phyloP scores from a whole-genome alignment of 2,888 invertebrate genomes.

The Nymphalis c-album region DNA sequence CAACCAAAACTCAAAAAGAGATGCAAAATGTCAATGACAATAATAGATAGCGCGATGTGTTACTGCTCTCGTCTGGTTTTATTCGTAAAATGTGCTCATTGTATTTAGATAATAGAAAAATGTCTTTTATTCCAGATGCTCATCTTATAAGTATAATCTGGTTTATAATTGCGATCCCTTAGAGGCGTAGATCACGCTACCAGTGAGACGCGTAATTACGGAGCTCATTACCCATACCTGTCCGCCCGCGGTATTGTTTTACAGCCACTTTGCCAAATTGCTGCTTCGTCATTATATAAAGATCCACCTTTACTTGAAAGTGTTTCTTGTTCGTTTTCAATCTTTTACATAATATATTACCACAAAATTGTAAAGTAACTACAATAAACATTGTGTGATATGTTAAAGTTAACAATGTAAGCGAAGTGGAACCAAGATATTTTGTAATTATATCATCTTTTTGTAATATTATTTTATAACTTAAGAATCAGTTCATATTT shows the following conservation, averaged over 20 bases:
- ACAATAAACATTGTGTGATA: too few relatives aligned
- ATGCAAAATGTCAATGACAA: too few relatives aligned
- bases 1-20: too few relatives aligned
- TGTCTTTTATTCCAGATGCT: neutral
- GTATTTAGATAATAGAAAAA: too few relatives aligned
- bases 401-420: too few relatives aligned
- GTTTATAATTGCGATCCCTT: neutral
- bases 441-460: too few relatives aligned
- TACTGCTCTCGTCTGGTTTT: too few relatives aligned
- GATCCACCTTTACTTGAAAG: neutral
- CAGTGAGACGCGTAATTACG: constrained; percentile 21
- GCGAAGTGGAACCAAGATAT: too few relatives aligned
- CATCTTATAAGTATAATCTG: neutral
- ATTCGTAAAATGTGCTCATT: too few relatives aligned
- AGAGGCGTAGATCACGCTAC: constrained; percentile 7
- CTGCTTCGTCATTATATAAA: constrained; percentile 16
- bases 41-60: too few relatives aligned
- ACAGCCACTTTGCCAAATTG: constrained; percentile 31
- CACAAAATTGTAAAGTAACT: neutral
- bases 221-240: constrained; percentile 20
- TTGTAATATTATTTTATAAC: too few relatives aligned
- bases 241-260: constrained; percentile 24
- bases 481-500: too few relatives aligned
- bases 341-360: neutral
- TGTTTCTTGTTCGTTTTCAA: constrained; percentile 5